Base-by-base conservation (phyloP, 2,797 vertebrate species). In the Allobates femoralis region DNA sequence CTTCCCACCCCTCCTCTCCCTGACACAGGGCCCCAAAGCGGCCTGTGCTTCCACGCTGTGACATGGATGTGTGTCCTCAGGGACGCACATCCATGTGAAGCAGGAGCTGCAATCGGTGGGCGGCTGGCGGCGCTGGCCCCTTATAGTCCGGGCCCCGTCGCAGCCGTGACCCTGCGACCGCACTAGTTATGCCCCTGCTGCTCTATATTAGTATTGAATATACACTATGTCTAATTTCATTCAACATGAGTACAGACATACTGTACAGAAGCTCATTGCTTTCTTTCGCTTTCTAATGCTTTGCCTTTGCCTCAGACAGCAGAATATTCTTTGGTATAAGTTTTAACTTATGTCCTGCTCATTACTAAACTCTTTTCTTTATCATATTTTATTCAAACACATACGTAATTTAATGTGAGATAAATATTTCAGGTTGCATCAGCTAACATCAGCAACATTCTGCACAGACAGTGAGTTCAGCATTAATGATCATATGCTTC, bases 371-470 rank as follows among this genome's bases (percentile, higher is more conserved):
- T n/a, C 23, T 37, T 46, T 73, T 3, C 37, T n/a, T n/a, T 50
- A 74, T 32, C 75, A 77, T 77, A 77, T 55, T 55, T 77, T 32
- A 77, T 55, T 77, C 51, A 32, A 55, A 77, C 18, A 77, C 12
- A 3, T 32, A 56, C 21, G 51, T 56, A 28, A 56, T 77, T 77
- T 55, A 77, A 55, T 77, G 51, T 77, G 16, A 77, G 26, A 77
- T 74, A 50, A 55, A 55, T 77, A 77, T 77, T 77, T 77, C 51
- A 77, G 51, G 34, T 32, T 77, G 28, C 51, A 77, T 55, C 26
- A 77, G 50, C 51, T 56, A 77, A 26, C n/a, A 28, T 28, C 50
- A 76, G 26, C 67, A 76, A 56, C 19, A 32, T 56, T 10, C 19
- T 6, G 46, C 15, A 26, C 8, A 50, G 23, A 50, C n/a, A 26